Conservation (phyloP, 2,888 invertebrate species). For the Iphiclides podalirius region DNA sequence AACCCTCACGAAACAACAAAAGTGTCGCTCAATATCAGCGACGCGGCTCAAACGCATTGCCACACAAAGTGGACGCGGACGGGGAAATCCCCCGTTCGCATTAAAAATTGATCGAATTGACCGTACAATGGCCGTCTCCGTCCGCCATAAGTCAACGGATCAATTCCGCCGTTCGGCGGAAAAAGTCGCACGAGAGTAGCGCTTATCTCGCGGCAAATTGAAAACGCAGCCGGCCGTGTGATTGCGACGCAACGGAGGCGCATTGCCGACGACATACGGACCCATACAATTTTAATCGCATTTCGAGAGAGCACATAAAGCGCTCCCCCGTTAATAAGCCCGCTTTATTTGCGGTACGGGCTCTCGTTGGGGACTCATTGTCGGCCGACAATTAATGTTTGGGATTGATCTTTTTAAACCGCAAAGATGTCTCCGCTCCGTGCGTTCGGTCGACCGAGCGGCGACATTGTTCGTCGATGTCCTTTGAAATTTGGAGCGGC, state of each 20-base stretch:
- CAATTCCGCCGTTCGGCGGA: conserved; percentile 74
- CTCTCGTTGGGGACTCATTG: conserved; percentile 67
- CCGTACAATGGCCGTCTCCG: conserved; percentile 54
- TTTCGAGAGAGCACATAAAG: conserved; percentile 57
- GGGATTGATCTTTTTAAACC: conserved; percentile 73
- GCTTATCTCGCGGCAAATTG: conserved; percentile 79
- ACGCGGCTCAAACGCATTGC: too few species aligned
- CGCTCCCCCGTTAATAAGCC: conserved; percentile 54
- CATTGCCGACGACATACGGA: conserved; percentile 76
- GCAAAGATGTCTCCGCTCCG: too few species aligned
- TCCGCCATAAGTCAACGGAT: conserved; percentile 74
- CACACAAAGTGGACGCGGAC: too few species aligned
- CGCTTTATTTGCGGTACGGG: conserved; percentile 73
- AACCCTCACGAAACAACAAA: too few species aligned
- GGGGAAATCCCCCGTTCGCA: conserved; percentile 22
- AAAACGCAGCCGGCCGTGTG: conserved; percentile 76
- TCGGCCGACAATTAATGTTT: conserved; percentile 67
- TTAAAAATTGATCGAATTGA: conserved; percentile 65
- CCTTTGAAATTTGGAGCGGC: too few species aligned
- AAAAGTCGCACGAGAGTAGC: conserved; percentile 73
- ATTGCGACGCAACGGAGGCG: conserved; percentile 79
- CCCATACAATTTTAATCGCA: conserved; percentile 80
- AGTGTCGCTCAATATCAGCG: too few species aligned
- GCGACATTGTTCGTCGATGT: too few species aligned
- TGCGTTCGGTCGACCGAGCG: too few species aligned